phyloP scores from a whole-genome alignment of 2,113 vertebrate species.

The Dasypus novemcinctus region DNA sequence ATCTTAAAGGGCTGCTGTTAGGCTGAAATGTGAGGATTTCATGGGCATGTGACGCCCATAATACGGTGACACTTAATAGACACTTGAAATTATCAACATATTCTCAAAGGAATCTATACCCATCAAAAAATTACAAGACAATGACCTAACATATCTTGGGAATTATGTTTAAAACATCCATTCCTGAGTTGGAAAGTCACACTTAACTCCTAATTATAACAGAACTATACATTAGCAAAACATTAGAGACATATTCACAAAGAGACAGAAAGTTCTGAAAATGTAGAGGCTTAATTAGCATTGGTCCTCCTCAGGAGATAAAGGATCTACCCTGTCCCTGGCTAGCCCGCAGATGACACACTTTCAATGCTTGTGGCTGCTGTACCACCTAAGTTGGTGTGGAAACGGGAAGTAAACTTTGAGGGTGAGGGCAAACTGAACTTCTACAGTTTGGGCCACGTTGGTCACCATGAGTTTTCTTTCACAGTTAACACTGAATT shows the following conservation, averaged over 20 bases:
- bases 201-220: not conserved
- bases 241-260: not conserved
- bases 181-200: not conserved
- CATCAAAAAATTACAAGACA: not conserved
- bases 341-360: not conserved
- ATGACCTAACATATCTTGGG: not conserved
- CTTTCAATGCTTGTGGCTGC: not conserved
- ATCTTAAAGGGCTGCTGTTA: not conserved
- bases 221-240: not conserved
- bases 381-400: not conserved
- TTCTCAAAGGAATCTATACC: not conserved
- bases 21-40: not conserved
- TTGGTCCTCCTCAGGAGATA: not conserved
- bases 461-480: not conserved
- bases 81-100: not conserved
- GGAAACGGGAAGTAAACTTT: not conserved
- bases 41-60: not conserved
- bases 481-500: constrained; percentile 69
- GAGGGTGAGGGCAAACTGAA: no score
- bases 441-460: not conserved
- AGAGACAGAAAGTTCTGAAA: not conserved
- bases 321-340: not conserved
- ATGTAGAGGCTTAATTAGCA: not conserved
- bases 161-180: not conserved
- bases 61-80: not conserved